Evolutionary conservation across 2,888 invertebrate species (phyloP), one percentile per base, ranked within the genome.

Genomic region (Byasa hedistus): DNA sequence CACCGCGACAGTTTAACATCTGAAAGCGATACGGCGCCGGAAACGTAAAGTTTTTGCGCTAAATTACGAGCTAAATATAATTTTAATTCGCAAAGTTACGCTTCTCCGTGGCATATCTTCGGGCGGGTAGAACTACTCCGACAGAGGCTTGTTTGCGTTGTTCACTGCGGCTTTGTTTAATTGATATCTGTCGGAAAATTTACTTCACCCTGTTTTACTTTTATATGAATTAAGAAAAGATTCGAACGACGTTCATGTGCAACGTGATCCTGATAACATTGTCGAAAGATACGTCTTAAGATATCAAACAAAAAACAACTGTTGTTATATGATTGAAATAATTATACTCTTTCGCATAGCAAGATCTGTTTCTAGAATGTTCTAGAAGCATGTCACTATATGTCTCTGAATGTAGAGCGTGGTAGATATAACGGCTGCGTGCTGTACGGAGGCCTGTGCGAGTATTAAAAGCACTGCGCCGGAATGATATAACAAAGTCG

Each of bases 1-100:
- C 48, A 19, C 15, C 17, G 48, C 48, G 48, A 48, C n/a, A 19
- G 48, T n/a, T 48, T 48, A 32, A 32, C 32, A 10, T 32, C 32
- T 32, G 32, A 48, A 48, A 48, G 48, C 48, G 19, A 15, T 17
- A 19, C 32, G 48, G 5, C n/a, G 48, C 48, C n/a, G 48, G n/a
- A 48, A 48, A 48, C 48, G 24, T 5, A 55, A 55, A 62, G 44
- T 55, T 62, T 62, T 62, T 64, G 52, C 52, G 57, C 51, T 32
- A 64, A 64, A 64, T 64, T 58, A 58, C 36, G 48, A 51, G 58
- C 3, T 57, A 61, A 66, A 57, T 61, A 61, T 61, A 57, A 65
- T 61, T 57, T 66, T 66, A 61, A 61, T 52, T 51, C 57, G 52
- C 36, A 61, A 57, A 66, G 61, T 61, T 66, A 52, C 23, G 36